Conservation (phyloP, 2,113 vertebrate genomes). For the Gymnobelideus leadbeateri region DNA sequence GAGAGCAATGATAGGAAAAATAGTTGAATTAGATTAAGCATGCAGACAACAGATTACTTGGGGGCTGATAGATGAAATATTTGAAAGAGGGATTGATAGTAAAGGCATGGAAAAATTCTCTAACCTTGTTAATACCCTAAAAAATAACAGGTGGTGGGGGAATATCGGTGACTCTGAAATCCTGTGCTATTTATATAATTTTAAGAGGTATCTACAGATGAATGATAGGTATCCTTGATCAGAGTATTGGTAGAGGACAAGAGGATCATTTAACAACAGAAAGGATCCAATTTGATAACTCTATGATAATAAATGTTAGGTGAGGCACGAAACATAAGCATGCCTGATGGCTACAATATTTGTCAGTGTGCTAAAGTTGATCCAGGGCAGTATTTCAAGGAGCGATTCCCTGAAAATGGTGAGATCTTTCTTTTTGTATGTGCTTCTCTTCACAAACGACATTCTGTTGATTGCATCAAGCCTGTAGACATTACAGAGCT, state of each 20-base stretch:
- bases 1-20: neutral
- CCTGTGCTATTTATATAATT: neutral
- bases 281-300: neutral
- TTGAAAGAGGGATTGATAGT: neutral
- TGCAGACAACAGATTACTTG: neutral
- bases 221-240: neutral
- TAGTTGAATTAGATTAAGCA: neutral
- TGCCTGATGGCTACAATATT: neutral
- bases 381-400: neutral
- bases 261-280: neutral
- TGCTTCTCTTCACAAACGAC: neutral
- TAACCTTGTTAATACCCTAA: neutral
- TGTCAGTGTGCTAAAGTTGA: neutral
- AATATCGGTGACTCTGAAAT: neutral
- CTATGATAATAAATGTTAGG: neutral
- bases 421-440: neutral
- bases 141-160: neutral
- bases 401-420: neutral
- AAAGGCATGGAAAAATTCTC: neutral
- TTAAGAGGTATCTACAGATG: neutral
- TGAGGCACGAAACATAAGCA: neutral
- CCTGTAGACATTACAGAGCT: neutral
- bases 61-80: neutral
- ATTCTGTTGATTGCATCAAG: neutral
- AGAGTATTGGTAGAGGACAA: neutral